Evolutionary conservation across 2,888 invertebrate genomes (phyloP).

Genomic region (Ophioninae sp.): DNA sequence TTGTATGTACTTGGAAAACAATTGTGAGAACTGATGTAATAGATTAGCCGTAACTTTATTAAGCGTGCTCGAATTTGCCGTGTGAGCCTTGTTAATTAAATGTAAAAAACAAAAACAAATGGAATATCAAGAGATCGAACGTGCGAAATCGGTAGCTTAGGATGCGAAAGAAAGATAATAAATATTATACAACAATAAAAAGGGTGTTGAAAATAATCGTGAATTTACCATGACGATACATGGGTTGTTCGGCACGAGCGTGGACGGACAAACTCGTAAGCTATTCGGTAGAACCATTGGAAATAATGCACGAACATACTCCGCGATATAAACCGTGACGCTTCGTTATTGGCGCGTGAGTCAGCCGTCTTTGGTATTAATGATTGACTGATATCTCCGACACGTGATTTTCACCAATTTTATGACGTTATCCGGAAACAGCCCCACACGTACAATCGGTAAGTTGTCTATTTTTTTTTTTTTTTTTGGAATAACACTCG

Average conservation of each 20-base stretch:
- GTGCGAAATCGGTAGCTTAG: slow-evolving; percentile 74
- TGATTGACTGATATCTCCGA: too few species aligned
- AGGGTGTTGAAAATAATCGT: slow-evolving; percentile 54
- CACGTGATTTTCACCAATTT: too few species aligned
- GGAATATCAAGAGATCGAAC: slow-evolving; percentile 58
- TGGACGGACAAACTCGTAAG: too few species aligned
- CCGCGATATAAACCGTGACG: too few species aligned
- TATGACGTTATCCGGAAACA: too few species aligned
- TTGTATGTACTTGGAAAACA: slow-evolving; percentile 53
- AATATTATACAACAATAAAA: slow-evolving; percentile 36
- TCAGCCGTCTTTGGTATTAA: too few species aligned
- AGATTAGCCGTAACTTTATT: slow-evolving; percentile 43
- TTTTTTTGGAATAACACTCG: too few species aligned
- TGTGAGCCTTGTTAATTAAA: slow-evolving; percentile 51
- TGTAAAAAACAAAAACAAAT: slow-evolving; percentile 46
- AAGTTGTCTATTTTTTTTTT: too few species aligned
- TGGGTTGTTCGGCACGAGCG: slow-evolving; percentile 64
- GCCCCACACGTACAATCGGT: too few species aligned
- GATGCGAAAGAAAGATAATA: slow-evolving; percentile 70
- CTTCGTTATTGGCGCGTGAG: too few species aligned
- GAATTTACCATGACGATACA: slow-evolving; percentile 75
- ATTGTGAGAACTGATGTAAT: slow-evolving; percentile 41
- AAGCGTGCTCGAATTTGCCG: slow-evolving; percentile 48
- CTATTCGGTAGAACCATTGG: too few species aligned
- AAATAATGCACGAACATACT: too few species aligned